phyloP scores from a whole-genome alignment of 2,113 vertebrate species.

The Oncorhynchus nerka region DNA sequence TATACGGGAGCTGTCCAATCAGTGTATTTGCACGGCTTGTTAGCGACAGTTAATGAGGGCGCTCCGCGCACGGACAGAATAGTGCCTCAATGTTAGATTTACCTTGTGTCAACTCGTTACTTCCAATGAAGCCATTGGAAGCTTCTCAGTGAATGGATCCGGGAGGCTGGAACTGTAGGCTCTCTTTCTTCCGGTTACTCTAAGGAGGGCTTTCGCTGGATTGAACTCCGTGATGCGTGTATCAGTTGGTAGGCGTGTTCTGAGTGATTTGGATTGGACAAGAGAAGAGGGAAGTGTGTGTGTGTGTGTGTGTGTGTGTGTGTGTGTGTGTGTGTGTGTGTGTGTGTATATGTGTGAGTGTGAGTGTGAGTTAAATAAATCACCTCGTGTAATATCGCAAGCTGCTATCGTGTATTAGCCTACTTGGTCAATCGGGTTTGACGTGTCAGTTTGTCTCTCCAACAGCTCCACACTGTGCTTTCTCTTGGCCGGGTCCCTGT shows the following conservation, averaged over 20 bases:
- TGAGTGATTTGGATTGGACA: conserved; percentile 44
- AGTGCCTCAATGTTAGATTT: conserved; percentile 88
- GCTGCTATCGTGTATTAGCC: conserved; percentile 47
- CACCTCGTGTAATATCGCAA: conserved; percentile 40
- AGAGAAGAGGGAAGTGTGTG: conserved; percentile 15
- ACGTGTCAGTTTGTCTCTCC: conserved; percentile 66
- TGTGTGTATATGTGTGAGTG: conserved; percentile 2
- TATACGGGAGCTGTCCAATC: conserved; percentile 94
- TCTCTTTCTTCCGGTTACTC: conserved; percentile 63
- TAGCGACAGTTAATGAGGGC: conserved; percentile 99
- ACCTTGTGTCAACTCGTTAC: conserved; percentile 98
- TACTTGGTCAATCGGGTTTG: conserved; percentile 61
- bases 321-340: conserved; percentile 3
- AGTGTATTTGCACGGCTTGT: conserved; percentile 98
- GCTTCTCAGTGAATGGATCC: conserved; percentile 81
- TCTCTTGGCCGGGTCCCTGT: conserved; percentile 36
- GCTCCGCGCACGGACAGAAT: conserved; percentile 87
- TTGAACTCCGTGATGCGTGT: conserved; percentile 46
- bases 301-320: conserved; percentile 2
- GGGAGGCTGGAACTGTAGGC: conserved; percentile 71
- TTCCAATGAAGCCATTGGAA: conserved; percentile 88
- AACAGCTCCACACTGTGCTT: conserved; percentile 49
- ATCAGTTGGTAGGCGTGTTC: conserved; percentile 40
- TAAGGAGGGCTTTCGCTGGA: conserved; percentile 58
- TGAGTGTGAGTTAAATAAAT: conserved; percentile 6